Conservation (phyloP, 1,140 invertebrate genomes). For the Psilanteris sp. region DNA sequence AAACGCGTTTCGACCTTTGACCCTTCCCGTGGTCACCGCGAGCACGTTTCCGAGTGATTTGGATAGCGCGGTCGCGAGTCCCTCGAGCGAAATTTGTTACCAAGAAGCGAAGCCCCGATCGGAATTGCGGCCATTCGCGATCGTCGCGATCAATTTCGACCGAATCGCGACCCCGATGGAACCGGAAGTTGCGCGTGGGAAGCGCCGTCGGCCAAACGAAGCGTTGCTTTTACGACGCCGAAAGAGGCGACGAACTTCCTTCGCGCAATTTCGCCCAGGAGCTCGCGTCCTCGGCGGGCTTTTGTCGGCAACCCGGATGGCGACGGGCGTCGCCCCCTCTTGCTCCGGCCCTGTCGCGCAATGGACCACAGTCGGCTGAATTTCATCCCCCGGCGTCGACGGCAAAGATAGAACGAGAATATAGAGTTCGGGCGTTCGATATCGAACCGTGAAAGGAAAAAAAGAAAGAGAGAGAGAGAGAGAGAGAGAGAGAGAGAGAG, state of each 20-base stretch:
- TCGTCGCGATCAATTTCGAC: too few species aligned
- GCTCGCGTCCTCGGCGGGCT: conserved; percentile 34
- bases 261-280: conserved; percentile 43
- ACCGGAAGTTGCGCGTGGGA: conserved; percentile 40
- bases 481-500: too few species aligned
- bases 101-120: too few species aligned
- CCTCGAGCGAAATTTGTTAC: too few species aligned
- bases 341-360: conserved; percentile 41
- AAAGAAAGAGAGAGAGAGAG: too few species aligned
- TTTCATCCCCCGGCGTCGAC: conserved; percentile 55
- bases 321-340: conserved; percentile 30
- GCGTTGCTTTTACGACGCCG: conserved; percentile 52
- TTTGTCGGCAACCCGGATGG: conserved; percentile 41
- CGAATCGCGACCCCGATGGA: too few species aligned
- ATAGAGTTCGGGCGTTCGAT: conserved; percentile 56
- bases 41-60: too few species aligned
- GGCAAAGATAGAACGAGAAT: conserved; percentile 54
- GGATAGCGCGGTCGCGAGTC: too few species aligned
- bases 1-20: too few species aligned
- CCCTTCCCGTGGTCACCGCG: too few species aligned
- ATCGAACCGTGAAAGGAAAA: conserved; percentile 37
- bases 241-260: conserved; percentile 45
- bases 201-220: conserved; percentile 45
- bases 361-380: conserved; percentile 61
- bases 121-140: too few species aligned